Percentiles rank a stretch among this genome's conserved stretches.
Evolutionary conservation across 1,140 invertebrate species (phyloP).

Genomic region (Neelides sp.): DNA sequence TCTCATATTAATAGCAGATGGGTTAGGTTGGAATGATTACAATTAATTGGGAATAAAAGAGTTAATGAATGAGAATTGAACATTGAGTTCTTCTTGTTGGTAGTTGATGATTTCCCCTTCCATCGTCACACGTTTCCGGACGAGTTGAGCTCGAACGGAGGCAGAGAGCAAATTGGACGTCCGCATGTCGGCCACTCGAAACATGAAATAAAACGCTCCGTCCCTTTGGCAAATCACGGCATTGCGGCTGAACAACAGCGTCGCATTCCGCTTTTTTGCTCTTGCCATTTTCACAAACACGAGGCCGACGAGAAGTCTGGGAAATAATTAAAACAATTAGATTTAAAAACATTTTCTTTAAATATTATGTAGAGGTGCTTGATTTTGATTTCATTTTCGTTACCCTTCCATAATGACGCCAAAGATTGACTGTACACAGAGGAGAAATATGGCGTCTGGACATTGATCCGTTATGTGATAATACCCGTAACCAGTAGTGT

Average conservation of each 20-base stretch:
- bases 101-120: constrained; percentile 69
- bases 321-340: constrained; percentile 49
- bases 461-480: constrained; percentile 18
- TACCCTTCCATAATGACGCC: constrained; percentile 18
- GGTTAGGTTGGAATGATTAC: neutral
- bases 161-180: constrained; percentile 76
- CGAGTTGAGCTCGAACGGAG: constrained; percentile 70
- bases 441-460: constrained; percentile 11
- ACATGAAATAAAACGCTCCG: constrained; percentile 73
- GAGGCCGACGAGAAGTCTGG: constrained; percentile 64
- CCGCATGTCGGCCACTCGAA: constrained; percentile 82
- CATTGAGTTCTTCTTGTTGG: constrained; percentile 60
- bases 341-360: neutral
- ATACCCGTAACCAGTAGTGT: constrained; percentile 21
- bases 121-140: constrained; percentile 60
- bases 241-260: constrained; percentile 75
- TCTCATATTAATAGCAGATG: neutral
- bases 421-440: constrained; percentile 20
- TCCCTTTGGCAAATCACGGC: constrained; percentile 77
- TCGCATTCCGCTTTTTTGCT: constrained; percentile 87
- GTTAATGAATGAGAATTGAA: neutral
- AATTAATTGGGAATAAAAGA: constrained; percentile 1
- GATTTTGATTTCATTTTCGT: neutral
- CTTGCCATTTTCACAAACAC: constrained; percentile 75
- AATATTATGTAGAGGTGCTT: neutral